Evolutionary conservation across 2,797 vertebrate species (phyloP).

Genomic region (Pelodytes ibericus): DNA sequence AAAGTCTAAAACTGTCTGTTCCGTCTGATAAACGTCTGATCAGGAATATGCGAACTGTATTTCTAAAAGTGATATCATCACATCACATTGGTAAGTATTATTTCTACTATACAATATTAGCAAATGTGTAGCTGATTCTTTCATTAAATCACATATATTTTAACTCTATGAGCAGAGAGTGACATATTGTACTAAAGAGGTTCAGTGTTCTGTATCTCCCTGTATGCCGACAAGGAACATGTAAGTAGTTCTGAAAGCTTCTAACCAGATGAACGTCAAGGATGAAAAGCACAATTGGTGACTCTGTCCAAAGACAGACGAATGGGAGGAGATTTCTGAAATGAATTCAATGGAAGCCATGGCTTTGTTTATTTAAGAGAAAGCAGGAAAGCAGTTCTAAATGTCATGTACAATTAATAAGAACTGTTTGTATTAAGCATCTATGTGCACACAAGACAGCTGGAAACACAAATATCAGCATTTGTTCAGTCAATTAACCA

Average conservation of each 20-base stretch:
- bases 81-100: too few relatives aligned
- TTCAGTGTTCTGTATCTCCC: too few relatives aligned
- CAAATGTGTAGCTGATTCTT: too few relatives aligned
- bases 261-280: neutral
- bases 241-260: neutral
- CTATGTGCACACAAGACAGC: neutral
- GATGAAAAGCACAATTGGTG: neutral
- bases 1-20: constrained; percentile 2
- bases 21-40: too few relatives aligned
- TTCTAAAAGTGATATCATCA: too few relatives aligned
- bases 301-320: neutral
- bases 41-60: too few relatives aligned
- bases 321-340: neutral
- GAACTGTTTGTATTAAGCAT: neutral
- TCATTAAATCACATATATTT: too few relatives aligned
- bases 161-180: too few relatives aligned
- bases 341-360: neutral
- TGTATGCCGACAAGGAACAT: too few relatives aligned
- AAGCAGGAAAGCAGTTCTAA: neutral
- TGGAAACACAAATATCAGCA: neutral
- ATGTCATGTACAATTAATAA: neutral
- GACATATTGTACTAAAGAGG: too few relatives aligned
- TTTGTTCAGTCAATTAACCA: too few relatives aligned
- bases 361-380: constrained; percentile 1
- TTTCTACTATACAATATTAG: too few relatives aligned